These are phyloP conservation scores for Steromphala cineraria DNA, from an alignment of 2,888 invertebrate genomes.

Conservation along the genomic window DNA sequence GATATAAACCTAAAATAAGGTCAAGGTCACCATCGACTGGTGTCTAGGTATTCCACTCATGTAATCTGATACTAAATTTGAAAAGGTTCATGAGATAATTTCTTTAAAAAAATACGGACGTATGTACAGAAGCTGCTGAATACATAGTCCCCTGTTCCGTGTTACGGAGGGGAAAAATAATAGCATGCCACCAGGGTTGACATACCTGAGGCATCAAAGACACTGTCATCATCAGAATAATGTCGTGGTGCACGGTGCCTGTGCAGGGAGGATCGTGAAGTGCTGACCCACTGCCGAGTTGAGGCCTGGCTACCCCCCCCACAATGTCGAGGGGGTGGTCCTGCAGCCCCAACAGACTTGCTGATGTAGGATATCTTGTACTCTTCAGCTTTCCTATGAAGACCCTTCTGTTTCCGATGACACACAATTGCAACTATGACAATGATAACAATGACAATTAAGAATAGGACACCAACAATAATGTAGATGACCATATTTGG, in stretches of 20 bases:
- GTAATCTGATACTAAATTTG: too few species aligned
- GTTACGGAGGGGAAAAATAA: too few species aligned
- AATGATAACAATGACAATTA: constrained; percentile 45
- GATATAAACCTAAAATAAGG: too few species aligned
- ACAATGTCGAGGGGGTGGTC: neutral
- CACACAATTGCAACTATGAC: constrained; percentile 48
- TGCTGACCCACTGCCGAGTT: neutral
- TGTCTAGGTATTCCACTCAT: too few species aligned
- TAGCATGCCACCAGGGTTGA: too few species aligned
- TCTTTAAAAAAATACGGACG: too few species aligned
- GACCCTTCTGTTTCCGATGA: constrained; percentile 48
- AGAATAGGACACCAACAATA: constrained; percentile 49
- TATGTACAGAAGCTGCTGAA: too few species aligned
- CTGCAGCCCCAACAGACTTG: constrained; percentile 20
- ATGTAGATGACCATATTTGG: constrained; percentile 47
- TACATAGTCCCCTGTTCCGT: too few species aligned
- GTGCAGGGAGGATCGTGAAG: neutral
- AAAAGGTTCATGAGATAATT: too few species aligned
- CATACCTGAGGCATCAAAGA: constrained; percentile 31
- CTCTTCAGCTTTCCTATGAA: constrained; percentile 47
- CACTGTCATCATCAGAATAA: constrained; percentile 35
- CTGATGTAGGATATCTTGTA: constrained; percentile 49
- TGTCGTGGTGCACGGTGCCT: neutral
- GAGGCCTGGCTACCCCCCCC: neutral
- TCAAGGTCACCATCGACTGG: too few species aligned